Percentiles rank a stretch among this genome's conserved stretches.
Conservation (phyloP, 2,113 vertebrate species). For the Chaetorhynchus papuensis region DNA sequence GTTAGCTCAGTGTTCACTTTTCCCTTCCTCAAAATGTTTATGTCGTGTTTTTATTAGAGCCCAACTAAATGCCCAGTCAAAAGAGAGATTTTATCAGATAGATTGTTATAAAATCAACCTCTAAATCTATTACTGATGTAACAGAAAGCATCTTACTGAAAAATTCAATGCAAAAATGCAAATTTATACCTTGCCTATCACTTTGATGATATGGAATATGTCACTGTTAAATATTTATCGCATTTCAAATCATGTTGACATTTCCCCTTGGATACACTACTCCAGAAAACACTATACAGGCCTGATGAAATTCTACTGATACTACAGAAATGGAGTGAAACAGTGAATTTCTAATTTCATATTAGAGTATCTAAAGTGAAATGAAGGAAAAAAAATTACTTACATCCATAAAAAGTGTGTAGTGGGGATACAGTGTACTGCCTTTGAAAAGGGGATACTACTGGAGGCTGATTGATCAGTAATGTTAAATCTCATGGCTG, state of each 20-base stretch:
- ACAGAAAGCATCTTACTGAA: background rate
- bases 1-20: background rate
- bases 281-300: background rate
- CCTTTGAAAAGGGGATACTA: background rate
- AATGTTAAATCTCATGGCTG: background rate
- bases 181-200: background rate
- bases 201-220: background rate
- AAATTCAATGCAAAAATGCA: constrained; percentile 12
- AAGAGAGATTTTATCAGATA: background rate
- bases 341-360: background rate
- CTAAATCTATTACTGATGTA: background rate
- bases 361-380: background rate
- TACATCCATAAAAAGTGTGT: background rate
- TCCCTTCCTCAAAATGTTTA: background rate
- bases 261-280: background rate
- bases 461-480: background rate
- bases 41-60: background rate
- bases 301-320: background rate
- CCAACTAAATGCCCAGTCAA: background rate
- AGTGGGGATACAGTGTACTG: background rate
- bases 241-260: background rate
- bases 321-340: background rate
- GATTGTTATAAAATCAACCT: background rate
- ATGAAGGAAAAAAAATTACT: background rate
- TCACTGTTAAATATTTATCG: constrained; percentile 36